Evolutionary conservation across 2,113 vertebrate species (phyloP).

Genomic region (Notarius lentiginosus): DNA sequence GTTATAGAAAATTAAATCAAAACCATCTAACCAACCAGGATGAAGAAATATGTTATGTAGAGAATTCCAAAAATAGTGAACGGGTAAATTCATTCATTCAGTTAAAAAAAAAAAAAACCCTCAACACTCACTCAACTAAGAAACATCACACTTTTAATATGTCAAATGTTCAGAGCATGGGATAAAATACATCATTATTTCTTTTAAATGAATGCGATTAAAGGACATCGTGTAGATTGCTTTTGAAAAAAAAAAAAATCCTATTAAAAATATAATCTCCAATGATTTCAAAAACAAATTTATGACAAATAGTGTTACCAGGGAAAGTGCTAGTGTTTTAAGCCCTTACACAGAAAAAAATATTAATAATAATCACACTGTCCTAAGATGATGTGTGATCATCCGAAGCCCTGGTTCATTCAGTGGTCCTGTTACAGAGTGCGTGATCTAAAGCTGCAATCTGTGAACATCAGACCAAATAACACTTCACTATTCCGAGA

Average conservation of each 20-base stretch:
- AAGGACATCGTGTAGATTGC: neutral
- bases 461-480: neutral
- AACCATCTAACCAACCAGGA: neutral
- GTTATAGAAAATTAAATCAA: neutral
- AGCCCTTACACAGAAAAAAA: neutral
- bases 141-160: conserved; percentile 21
- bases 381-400: neutral
- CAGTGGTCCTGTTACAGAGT: neutral
- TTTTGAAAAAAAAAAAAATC: neutral
- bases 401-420: neutral
- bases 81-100: neutral
- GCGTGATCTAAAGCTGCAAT: neutral
- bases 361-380: neutral
- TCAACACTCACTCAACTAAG: neutral
- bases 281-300: neutral
- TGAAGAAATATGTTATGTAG: neutral
- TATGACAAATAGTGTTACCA: neutral
- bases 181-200: conserved; percentile 26
- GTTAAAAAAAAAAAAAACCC: neutral
- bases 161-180: neutral
- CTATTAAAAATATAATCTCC: neutral
- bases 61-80: neutral
- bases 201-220: neutral
- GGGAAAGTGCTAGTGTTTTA: neutral
- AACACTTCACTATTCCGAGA: neutral